Conservation (phyloP, 1,140 invertebrate species). For the Agrypnia vestita region DNA sequence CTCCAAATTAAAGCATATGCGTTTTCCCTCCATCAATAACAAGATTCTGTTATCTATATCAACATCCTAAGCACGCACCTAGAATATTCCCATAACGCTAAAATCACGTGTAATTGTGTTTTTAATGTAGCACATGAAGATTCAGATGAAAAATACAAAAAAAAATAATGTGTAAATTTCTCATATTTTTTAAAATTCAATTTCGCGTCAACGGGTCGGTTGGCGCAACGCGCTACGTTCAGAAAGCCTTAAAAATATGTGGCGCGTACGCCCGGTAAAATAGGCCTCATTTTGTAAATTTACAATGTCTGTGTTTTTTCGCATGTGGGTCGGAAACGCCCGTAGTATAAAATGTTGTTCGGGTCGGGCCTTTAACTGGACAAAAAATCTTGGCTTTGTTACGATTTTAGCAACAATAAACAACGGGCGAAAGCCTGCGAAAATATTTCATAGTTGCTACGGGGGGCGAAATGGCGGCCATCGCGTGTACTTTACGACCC, state of each 20-base stretch:
- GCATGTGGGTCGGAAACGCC: constrained; percentile 17
- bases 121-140: no score
- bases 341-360: constrained; percentile 8
- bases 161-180: background rate
- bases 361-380: background rate
- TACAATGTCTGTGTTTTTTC: constrained; percentile 21
- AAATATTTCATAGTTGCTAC: constrained; percentile 3
- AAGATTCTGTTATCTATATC: no score
- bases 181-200: background rate
- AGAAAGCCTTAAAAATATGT: background rate
- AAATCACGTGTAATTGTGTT: no score
- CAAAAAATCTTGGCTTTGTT: constrained; percentile 27
- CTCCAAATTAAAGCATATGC: no score
- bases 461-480: background rate
- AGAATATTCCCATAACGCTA: no score
- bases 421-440: background rate
- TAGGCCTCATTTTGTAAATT: background rate
- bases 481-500: background rate
- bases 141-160: no score
- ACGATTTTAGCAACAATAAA: constrained; percentile 20
- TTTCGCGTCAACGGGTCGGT: background rate
- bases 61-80: no score
- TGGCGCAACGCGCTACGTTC: background rate
- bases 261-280: background rate
- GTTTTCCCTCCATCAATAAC: no score